A percentile compares a stretch with the other conserved stretches of the same genome.
Conservation (phyloP, 2,888 invertebrate genomes). For the Drosophila lacicola region DNA sequence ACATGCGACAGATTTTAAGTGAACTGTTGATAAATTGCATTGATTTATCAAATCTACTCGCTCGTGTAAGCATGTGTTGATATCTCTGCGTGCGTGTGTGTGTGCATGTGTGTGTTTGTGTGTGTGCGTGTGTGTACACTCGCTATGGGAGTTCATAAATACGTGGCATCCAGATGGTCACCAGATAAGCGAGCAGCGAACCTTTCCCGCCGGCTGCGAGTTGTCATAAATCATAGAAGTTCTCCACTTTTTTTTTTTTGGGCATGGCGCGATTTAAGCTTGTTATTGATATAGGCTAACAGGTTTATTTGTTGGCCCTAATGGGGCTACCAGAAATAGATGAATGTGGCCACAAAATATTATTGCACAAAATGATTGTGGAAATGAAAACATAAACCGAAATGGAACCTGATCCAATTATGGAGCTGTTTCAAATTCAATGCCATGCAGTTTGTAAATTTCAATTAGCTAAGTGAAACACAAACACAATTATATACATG, state of each 20-base stretch:
- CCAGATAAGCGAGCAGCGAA: slow-evolving; percentile 54
- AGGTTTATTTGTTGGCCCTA: slow-evolving; percentile 60
- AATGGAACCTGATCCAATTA: slow-evolving; percentile 30
- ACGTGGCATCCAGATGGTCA: slow-evolving; percentile 67
- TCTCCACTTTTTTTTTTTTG: slow-evolving; percentile 18
- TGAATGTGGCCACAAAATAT: slow-evolving; percentile 7
- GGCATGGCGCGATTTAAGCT: slow-evolving; percentile 52
- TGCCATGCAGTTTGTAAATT: slow-evolving; percentile 51
- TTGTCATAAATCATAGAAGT: slow-evolving; percentile 69
- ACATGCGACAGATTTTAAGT: slow-evolving; percentile 70
- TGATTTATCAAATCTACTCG: slow-evolving; percentile 71
- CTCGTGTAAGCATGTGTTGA: slow-evolving; percentile 27
- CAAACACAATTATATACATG: slow-evolving; percentile 38
- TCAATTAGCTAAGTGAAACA: slow-evolving; percentile 72
- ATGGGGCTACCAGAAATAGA: slow-evolving; percentile 39
- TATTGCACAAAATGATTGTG: slow-evolving; percentile 18
- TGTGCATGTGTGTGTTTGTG: not conserved
- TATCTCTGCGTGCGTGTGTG: not conserved
- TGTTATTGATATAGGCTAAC: slow-evolving; percentile 72
- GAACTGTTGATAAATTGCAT: slow-evolving; percentile 76
- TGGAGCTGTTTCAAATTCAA: slow-evolving; percentile 27
- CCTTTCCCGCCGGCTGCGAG: slow-evolving; percentile 27
- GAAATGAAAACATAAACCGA: slow-evolving; percentile 15
- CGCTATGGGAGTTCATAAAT: slow-evolving; percentile 52
- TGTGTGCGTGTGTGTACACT: slow-evolving; percentile 10